phyloP scores from a whole-genome alignment of 1,140 invertebrate species.

The Apocrypta bakeri region DNA sequence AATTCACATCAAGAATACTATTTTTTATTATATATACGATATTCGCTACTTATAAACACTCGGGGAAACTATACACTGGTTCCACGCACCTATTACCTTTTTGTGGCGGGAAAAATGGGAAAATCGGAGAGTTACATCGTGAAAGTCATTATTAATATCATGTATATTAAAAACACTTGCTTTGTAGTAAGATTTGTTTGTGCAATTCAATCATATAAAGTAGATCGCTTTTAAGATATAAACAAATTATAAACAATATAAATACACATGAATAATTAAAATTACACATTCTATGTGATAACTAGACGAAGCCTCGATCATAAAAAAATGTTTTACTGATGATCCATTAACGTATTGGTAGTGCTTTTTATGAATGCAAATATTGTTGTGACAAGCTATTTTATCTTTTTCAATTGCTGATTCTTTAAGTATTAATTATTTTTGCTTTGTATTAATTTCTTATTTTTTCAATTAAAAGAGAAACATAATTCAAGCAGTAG shows the following conservation, averaged over 20 bases:
- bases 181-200: constrained; percentile 36
- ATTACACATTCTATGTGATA: constrained; percentile 10
- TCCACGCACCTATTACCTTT: constrained; percentile 16
- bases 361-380: constrained; percentile 28
- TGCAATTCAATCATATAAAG: constrained; percentile 28
- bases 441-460: background rate
- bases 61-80: constrained; percentile 1
- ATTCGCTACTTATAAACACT: constrained; percentile 11
- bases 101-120: background rate
- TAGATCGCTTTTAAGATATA: constrained; percentile 39
- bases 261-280: constrained; percentile 17
- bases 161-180: constrained; percentile 35
- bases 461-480: background rate
- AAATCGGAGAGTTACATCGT: background rate
- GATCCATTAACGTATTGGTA: constrained; percentile 33
- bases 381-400: constrained; percentile 9
- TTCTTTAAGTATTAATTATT: constrained; percentile 15
- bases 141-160: constrained; percentile 9
- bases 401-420: background rate
- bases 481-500: background rate
- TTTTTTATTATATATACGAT: constrained; percentile 10
- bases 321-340: constrained; percentile 38
- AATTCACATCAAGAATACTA: constrained; percentile 27
- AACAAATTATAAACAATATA: constrained; percentile 14
- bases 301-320: background rate